A percentile compares a stretch with the other conserved stretches of the same genome.
Conservation (phyloP, 2,888 invertebrate species). For the Mycogona germanica region DNA sequence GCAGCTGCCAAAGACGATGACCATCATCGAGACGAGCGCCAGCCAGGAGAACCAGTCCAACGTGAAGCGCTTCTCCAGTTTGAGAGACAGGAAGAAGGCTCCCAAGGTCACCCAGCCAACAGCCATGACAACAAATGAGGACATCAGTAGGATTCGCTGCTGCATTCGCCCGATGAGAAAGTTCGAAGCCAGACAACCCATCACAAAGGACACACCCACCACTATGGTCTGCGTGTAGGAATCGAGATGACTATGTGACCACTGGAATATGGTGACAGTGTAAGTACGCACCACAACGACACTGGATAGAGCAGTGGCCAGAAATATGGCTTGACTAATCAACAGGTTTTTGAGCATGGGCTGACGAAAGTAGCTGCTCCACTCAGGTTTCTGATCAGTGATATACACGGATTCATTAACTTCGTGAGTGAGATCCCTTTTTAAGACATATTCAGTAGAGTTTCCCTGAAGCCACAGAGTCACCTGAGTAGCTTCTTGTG, state of each 20-base stretch:
- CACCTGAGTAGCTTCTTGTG: slow-evolving; percentile 60
- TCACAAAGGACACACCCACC: slow-evolving; percentile 69
- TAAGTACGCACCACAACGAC: slow-evolving; percentile 76
- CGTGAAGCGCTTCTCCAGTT: slow-evolving; percentile 39
- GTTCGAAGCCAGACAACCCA: slow-evolving; percentile 59
- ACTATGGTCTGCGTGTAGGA: slow-evolving; percentile 55
- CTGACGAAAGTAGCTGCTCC: slow-evolving; percentile 50
- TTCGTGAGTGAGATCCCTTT: slow-evolving; percentile 61
- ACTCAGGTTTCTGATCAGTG: slow-evolving; percentile 26
- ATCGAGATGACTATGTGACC: slow-evolving; percentile 46
- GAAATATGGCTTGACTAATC: slow-evolving; percentile 77
- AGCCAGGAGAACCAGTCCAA: slow-evolving; percentile 47
- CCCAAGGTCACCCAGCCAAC: slow-evolving; percentile 67
- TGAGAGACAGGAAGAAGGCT: slow-evolving; percentile 67
- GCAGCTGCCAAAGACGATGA: slow-evolving; percentile 68
- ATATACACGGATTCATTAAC: slow-evolving; percentile 51
- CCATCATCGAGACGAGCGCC: slow-evolving; percentile 54
- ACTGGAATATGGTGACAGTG: slow-evolving; percentile 56
- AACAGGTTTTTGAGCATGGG: slow-evolving; percentile 62
- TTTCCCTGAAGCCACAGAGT: slow-evolving; percentile 72
- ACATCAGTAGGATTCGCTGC: slow-evolving; percentile 57
- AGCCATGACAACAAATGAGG: slow-evolving; percentile 58
- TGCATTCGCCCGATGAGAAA: slow-evolving; percentile 69
- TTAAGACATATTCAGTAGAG: too few species aligned
- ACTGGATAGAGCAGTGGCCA: slow-evolving; percentile 84